Conservation (phyloP, 2,797 vertebrate genomes). For the Hyperoplus immaculatus region DNA sequence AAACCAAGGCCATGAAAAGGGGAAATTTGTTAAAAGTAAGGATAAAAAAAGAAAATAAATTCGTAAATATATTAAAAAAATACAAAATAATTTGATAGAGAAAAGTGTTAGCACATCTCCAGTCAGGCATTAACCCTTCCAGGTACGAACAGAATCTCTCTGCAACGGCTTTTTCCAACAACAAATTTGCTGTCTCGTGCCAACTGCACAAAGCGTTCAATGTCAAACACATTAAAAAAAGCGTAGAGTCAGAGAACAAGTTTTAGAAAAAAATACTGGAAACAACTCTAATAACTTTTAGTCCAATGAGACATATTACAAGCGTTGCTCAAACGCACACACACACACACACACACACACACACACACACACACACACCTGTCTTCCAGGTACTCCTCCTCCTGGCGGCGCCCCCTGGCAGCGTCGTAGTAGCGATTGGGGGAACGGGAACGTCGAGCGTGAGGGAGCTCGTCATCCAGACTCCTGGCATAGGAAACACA, state of each 20-base stretch:
- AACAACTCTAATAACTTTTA: neutral
- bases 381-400: conserved; percentile 92
- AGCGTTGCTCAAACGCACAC: conserved; percentile 8
- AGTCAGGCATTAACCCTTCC: neutral
- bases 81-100: conserved; percentile 1
- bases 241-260: neutral
- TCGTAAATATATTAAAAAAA: neutral
- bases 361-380: conserved; percentile 85
- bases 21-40: neutral
- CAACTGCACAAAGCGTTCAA: neutral
- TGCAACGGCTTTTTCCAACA: conserved; percentile 15
- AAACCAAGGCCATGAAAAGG: conserved; percentile 1
- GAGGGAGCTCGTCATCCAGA: conserved; percentile 97
- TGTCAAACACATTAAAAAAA: conserved; percentile 8
- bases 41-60: conserved; percentile 19
- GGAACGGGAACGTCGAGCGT: conserved; percentile 93
- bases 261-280: conserved; percentile 13
- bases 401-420: conserved; percentile 84
- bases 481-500: conserved; percentile 84
- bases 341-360: conserved; percentile 63
- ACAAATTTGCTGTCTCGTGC: conserved; percentile 1
- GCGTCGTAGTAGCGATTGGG: conserved; percentile 94
- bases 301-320: neutral
- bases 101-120: neutral
- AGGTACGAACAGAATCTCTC: neutral